A percentile compares a stretch with the other conserved stretches of the same genome.
Conservation (phyloP, 2,797 vertebrate species). For the Lagodon rhomboides region DNA sequence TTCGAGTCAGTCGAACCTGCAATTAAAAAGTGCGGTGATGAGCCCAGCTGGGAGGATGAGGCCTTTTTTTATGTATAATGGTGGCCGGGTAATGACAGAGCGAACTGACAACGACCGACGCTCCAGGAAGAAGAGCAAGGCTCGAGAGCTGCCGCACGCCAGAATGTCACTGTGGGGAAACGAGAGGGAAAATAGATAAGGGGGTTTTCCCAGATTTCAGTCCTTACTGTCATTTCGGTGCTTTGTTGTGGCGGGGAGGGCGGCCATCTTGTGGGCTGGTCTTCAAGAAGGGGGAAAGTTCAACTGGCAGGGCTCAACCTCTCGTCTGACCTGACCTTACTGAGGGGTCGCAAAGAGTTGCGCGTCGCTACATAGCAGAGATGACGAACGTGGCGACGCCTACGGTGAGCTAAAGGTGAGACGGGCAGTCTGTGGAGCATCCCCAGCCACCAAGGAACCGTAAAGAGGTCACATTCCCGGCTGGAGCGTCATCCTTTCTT, state of each 20-base stretch:
- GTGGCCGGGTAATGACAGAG: constrained; percentile 85
- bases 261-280: constrained; percentile 59
- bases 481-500: constrained; percentile 51
- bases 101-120: constrained; percentile 61
- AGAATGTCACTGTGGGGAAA: constrained; percentile 72
- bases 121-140: constrained; percentile 70
- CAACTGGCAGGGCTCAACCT: constrained; percentile 55
- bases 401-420: constrained; percentile 59
- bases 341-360: constrained; percentile 63
- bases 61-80: constrained; percentile 61
- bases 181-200: constrained; percentile 61
- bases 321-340: constrained; percentile 67
- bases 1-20: constrained; percentile 68
- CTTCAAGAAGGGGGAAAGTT: constrained; percentile 57
- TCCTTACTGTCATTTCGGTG: constrained; percentile 40
- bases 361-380: constrained; percentile 40
- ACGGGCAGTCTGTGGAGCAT: constrained; percentile 57
- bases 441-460: constrained; percentile 49
- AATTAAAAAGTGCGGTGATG: constrained; percentile 82
- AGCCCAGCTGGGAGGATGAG: constrained; percentile 70
- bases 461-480: constrained; percentile 69
- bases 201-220: constrained; percentile 51
- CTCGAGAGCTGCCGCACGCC: constrained; percentile 68
- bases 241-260: constrained; percentile 74
- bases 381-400: constrained; percentile 37